Evolutionary conservation across 1,140 invertebrate genomes (phyloP).

Genomic region (Asobara japonica): DNA sequence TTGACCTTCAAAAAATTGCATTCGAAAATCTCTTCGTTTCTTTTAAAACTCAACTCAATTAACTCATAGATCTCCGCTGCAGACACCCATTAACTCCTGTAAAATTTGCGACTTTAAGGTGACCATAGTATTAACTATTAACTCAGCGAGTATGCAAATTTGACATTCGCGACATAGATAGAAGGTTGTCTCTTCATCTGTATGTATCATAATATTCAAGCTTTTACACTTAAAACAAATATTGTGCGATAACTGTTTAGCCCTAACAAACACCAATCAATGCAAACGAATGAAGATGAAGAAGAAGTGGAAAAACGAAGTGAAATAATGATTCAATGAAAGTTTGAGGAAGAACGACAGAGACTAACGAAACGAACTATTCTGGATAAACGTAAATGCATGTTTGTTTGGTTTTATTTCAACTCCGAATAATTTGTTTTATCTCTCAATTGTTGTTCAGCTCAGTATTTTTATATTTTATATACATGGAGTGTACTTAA

Average conservation of each 20-base stretch:
- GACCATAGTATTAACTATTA: slow-evolving; percentile 44
- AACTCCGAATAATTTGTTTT: neutral
- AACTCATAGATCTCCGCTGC: no score
- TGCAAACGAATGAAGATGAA: slow-evolving; percentile 22
- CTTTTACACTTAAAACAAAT: slow-evolving; percentile 59
- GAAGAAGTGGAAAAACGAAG: neutral
- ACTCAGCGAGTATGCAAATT: slow-evolving; percentile 41
- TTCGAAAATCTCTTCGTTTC: neutral
- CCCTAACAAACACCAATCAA: slow-evolving; percentile 30
- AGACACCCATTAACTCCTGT: no score
- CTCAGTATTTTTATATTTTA: slow-evolving; percentile 68
- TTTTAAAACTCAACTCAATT: neutral
- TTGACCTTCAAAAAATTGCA: no score
- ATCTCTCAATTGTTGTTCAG: slow-evolving; percentile 48
- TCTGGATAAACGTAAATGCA: neutral
- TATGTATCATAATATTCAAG: slow-evolving; percentile 63
- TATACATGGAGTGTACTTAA: slow-evolving; percentile 64
- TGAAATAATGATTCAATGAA: neutral
- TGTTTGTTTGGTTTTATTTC: neutral
- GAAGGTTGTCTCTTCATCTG: slow-evolving; percentile 59
- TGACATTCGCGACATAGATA: slow-evolving; percentile 41
- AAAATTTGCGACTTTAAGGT: slow-evolving; percentile 34
- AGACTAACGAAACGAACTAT: slow-evolving; percentile 25
- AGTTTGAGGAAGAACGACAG: slow-evolving; percentile 3
- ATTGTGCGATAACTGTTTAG: slow-evolving; percentile 34